A percentile compares a stretch with the other conserved stretches of the same genome.
phyloP scores from a whole-genome alignment of 2,888 invertebrate genomes.

The Schizaphis graminum region DNA sequence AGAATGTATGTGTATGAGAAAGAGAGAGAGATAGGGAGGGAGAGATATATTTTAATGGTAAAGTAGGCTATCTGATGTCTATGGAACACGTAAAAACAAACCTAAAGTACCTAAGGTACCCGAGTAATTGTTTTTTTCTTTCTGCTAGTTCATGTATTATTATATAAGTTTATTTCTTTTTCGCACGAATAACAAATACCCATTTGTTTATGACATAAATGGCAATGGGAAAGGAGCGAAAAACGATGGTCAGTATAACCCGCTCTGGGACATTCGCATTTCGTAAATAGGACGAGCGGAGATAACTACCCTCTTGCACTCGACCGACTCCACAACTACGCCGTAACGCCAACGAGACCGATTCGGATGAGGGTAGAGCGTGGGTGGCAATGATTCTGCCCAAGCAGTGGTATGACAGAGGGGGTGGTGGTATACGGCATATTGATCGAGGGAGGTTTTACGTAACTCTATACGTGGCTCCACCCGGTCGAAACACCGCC shows the following conservation, averaged over 20 bases:
- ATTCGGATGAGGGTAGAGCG: background rate
- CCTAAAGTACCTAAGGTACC: background rate
- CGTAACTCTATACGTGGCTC: constrained; percentile 42
- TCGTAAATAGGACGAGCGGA: background rate
- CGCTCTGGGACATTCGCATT: background rate
- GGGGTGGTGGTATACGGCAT: constrained; percentile 25
- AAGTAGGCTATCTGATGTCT: background rate
- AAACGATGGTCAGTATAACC: background rate
- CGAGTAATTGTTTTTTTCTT: background rate
- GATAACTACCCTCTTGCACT: background rate
- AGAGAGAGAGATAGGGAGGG: background rate
- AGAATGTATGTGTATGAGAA: background rate
- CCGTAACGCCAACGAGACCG: background rate
- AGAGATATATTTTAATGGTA: background rate
- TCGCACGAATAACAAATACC: background rate
- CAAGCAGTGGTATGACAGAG: background rate
- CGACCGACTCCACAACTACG: background rate
- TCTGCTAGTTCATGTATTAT: background rate
- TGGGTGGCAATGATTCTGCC: background rate
- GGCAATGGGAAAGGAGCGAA: background rate
- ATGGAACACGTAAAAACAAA: background rate
- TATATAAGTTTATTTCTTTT: background rate
- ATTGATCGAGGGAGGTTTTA: constrained; percentile 66
- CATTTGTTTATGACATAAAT: background rate
- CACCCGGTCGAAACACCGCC: constrained; percentile 58